Base-by-base conservation (phyloP, 2,113 vertebrate genomes). In the Pomatorhinus ruficollis region DNA sequence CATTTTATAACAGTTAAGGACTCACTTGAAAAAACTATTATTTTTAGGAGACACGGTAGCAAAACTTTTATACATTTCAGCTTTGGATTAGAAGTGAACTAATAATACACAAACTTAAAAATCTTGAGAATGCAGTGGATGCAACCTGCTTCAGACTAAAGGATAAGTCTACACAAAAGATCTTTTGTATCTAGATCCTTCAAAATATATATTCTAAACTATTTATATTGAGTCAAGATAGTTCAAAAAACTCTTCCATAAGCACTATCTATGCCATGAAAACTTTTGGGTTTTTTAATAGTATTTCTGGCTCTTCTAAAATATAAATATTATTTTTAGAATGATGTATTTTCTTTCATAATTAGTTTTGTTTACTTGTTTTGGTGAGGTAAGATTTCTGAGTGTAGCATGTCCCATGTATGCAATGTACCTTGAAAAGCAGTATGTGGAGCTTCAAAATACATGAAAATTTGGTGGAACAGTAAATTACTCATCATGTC, bases 21-120 rank as follows among this genome's bases (percentile, higher is more conserved):
- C 8, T 50, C 11, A 7, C 47, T 71, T 37, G 35, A 42, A 81
- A 53, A 70, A 0, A 0, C 0, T 49, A 1, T 11, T 61, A 2
- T 37, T 53, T 78, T 53, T 66, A 31, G 20, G 31, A 19, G 33
- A 44, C 15, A 22, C 0, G 1, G 10, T 49, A 80, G 9, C 3
- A 65, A 23, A 78, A 11, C 1, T 50, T 47, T 89, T 78, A 53
- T 15, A 53, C 20, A 50, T 17, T 79, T 86, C 79, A 81, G 39
- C 9, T 78, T 57, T 19, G 7, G 5, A 50, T 23, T 70, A 20
- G 3, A 78, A 87, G 4, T 37, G 20, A 84, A 35, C 40, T 39
- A 66, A 12, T 45, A 69, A 59, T 12, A 52, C 4, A 50, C 2
- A 82, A 37, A 65, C 24, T n/a, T 81, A 42, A 61, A 75, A 66